phyloP scores from a whole-genome alignment of 2,113 vertebrate species.

The Poecile atricapillus region DNA sequence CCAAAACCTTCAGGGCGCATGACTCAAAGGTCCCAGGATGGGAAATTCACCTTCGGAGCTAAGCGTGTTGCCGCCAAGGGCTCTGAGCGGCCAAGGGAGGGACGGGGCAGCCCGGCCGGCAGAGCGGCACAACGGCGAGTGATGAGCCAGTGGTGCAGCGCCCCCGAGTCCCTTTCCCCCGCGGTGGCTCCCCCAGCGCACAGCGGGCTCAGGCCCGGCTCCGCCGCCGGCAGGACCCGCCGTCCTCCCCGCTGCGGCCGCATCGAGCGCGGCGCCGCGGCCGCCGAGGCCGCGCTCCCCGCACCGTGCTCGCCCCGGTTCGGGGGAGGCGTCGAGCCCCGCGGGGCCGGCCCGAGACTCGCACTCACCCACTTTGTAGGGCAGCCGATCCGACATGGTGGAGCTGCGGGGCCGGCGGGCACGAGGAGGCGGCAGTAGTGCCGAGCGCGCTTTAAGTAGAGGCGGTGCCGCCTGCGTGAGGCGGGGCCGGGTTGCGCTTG shows the following conservation, averaged over 20 bases:
- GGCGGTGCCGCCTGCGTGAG: conserved; percentile 7
- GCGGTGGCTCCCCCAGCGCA: not conserved
- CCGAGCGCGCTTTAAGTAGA: conserved; percentile 58
- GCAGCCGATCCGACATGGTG: conserved; percentile 88
- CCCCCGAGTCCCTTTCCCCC: not conserved
- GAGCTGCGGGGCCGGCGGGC: rapidly evolving
- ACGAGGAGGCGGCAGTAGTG: rapidly evolving
- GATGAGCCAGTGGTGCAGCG: not conserved
- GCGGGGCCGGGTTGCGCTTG: not conserved
- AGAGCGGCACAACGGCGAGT: not conserved
- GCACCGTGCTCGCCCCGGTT: not conserved
- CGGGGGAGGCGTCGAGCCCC: not conserved
- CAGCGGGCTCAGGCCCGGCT: not conserved
- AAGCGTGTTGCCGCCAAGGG: not conserved
- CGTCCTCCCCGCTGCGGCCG: not conserved
- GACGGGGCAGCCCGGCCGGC: not conserved
- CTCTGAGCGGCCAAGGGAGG: not conserved
- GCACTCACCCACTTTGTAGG: conserved; percentile 93
- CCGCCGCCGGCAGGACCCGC: not conserved
- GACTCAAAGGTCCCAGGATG: not conserved
- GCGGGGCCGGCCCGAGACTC: not conserved
- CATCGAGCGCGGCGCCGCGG: not conserved
- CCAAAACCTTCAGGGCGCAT: not conserved
- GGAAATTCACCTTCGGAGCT: rapidly evolving
- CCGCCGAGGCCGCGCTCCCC: not conserved